These are phyloP conservation scores for Microtus oregoni DNA, from an alignment of 2,113 vertebrate genomes.

Conservation along the genomic window DNA sequence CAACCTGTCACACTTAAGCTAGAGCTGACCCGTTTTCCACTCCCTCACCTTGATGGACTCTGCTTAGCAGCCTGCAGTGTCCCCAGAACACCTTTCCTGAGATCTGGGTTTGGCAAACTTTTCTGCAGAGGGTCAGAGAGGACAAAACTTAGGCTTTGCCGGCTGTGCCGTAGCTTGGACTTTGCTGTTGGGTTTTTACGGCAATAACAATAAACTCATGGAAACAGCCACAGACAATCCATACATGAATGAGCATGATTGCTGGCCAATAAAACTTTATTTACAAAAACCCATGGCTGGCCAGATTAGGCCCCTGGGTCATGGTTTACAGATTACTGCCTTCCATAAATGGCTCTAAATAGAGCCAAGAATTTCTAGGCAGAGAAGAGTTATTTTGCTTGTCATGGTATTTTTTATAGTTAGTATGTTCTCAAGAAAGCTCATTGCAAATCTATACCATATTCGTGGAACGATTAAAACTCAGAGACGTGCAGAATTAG, in stretches of 20 bases:
- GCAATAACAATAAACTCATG: slow-evolving; percentile 14
- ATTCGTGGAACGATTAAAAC: slow-evolving; percentile 19
- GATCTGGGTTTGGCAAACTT: neutral
- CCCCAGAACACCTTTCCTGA: neutral
- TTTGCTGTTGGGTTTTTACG: neutral
- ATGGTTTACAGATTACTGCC: neutral
- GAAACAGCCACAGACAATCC: neutral
- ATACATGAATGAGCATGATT: neutral
- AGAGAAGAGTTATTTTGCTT: neutral
- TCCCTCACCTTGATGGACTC: neutral
- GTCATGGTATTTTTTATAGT: slow-evolving; percentile 6
- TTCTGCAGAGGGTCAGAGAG: neutral
- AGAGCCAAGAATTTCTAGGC: neutral
- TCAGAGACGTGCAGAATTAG: neutral
- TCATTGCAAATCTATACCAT: neutral
- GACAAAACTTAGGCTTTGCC: neutral
- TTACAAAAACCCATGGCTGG: neutral
- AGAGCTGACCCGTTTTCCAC: neutral
- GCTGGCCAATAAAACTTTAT: slow-evolving; percentile 62
- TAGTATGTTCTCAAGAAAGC: neutral
- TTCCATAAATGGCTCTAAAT: neutral
- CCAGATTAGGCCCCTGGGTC: neutral
- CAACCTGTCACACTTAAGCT: neutral
- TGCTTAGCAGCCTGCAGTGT: neutral
- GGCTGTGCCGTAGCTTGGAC: neutral